Conservation (phyloP, 2,113 vertebrate genomes). For the Hippocampus mohnikei region DNA sequence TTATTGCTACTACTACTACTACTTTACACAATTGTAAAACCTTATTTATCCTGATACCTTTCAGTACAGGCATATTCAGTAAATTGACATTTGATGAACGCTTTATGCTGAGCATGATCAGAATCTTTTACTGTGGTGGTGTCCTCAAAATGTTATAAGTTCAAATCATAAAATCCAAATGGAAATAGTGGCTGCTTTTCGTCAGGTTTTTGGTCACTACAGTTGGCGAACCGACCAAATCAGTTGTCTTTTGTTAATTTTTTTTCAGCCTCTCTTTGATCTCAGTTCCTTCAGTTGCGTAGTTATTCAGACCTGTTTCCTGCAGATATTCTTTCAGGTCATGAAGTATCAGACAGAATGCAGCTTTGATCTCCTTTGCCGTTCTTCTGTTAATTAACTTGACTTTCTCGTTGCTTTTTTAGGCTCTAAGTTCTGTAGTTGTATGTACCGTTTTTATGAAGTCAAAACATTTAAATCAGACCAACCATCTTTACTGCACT, state of each 20-base stretch:
- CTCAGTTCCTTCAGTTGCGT: not conserved
- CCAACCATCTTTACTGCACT: not conserved
- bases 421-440: not conserved
- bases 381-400: not conserved
- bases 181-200: not conserved
- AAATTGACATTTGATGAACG: not conserved
- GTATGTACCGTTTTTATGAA: not conserved
- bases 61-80: not conserved
- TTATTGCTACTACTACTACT: not conserved
- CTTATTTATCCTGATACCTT: not conserved
- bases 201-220: not conserved
- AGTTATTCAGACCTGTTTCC: not conserved
- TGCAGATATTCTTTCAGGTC: not conserved
- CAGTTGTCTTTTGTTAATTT: not conserved
- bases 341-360: not conserved
- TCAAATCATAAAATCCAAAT: not conserved
- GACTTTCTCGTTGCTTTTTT: not conserved
- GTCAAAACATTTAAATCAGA: not conserved
- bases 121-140: not conserved
- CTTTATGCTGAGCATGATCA: not conserved
- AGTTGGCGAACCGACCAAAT: not conserved
- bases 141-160: not conserved
- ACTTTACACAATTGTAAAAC: not conserved
- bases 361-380: not conserved
- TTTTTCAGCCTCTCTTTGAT: not conserved